Percentiles rank a stretch among this genome's conserved stretches.
Evolutionary conservation across 2,113 vertebrate genomes (phyloP).

Genomic region (Sminthopsis crassicaudata): DNA sequence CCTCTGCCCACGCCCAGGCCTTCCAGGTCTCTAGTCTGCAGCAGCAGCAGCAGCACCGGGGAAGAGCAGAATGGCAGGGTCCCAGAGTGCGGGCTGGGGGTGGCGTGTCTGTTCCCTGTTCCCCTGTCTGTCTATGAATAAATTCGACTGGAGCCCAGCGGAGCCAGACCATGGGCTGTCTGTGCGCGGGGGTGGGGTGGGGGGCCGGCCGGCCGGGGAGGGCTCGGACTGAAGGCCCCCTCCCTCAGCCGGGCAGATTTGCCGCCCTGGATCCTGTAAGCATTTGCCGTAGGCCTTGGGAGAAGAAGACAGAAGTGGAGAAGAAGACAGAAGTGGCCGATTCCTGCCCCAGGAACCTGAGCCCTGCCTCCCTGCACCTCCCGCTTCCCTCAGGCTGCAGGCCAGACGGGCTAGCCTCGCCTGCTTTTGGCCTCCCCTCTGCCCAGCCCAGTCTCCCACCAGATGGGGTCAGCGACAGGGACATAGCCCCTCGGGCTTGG

Average conservation of each 20-base stretch:
- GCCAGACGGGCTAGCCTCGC: no score
- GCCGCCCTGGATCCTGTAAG: rapidly evolving
- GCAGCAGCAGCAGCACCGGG: no score
- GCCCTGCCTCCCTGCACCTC: no score
- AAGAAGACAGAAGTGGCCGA: background rate
- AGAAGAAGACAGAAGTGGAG: no score
- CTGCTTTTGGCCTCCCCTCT: no score
- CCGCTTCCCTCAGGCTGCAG: no score
- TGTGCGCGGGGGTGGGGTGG: conserved; percentile 11
- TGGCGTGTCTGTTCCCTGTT: conserved; percentile 2
- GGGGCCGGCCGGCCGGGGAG: background rate
- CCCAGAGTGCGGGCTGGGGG: conserved; percentile 16
- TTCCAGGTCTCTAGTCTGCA: background rate
- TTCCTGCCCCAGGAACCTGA: background rate
- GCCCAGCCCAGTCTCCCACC: no score
- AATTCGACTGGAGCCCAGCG: conserved; percentile 67
- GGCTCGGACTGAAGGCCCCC: background rate
- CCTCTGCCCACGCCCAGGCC: background rate
- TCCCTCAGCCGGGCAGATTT: no score
- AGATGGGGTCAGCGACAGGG: background rate
- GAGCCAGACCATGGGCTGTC: conserved; percentile 31
- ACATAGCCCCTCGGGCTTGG: no score
- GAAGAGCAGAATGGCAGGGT: background rate
- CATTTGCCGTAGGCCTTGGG: rapidly evolving
- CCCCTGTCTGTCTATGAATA: conserved; percentile 75